Conservation (phyloP, 2,113 vertebrate species). For the Regulus satrapa region DNA sequence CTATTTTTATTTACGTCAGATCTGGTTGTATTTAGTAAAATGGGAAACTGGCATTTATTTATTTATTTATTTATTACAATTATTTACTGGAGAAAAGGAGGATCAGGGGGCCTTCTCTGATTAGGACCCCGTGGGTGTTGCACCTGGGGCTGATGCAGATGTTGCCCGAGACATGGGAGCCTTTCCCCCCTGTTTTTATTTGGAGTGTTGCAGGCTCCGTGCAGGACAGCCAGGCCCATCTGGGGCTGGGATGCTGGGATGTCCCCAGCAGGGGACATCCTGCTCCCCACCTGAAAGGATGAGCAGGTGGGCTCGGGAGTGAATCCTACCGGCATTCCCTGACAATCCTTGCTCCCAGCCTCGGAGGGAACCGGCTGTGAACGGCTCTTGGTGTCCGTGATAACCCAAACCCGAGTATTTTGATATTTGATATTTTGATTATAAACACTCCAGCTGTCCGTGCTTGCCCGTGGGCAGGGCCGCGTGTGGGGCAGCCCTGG, state of each 20-base stretch:
- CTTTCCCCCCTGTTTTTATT: not conserved
- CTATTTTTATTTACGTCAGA: not conserved
- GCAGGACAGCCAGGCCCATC: not conserved
- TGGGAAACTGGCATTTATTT: not conserved
- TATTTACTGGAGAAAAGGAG: not conserved
- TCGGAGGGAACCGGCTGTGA: too few relatives aligned
- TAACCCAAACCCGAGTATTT: not conserved
- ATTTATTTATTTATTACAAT: not conserved
- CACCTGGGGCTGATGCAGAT: not conserved
- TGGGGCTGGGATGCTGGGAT: too few relatives aligned
- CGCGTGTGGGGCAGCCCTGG: not conserved
- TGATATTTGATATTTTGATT: too few relatives aligned
- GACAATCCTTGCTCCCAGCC: not conserved
- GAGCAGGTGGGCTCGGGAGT: accelerated
- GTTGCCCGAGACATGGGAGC: not conserved
- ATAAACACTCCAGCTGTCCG: accelerated
- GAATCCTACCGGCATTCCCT: not conserved
- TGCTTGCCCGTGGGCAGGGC: not conserved
- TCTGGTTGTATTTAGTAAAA: not conserved
- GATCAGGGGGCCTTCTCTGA: not conserved
- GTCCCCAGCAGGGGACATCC: too few relatives aligned
- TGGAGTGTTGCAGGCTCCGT: not conserved
- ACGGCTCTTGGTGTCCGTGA: not conserved
- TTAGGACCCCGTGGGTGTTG: accelerated
- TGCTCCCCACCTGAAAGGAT: accelerated